A percentile compares a stretch with the other conserved stretches of the same genome.
These are phyloP conservation scores for Camponotus pennsylvanicus DNA, from an alignment of 1,140 invertebrate species.

Conservation along the genomic window DNA sequence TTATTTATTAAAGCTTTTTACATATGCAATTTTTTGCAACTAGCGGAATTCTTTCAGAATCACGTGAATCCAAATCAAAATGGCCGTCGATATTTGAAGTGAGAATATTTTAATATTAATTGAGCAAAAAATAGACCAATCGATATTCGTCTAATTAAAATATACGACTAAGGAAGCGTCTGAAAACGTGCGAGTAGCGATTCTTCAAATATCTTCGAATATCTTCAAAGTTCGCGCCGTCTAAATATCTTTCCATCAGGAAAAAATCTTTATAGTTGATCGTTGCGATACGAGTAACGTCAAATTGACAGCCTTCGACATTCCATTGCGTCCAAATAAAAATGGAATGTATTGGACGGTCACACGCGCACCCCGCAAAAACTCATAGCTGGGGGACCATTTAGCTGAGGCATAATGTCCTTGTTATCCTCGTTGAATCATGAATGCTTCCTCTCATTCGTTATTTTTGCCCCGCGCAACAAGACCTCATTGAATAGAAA, in stretches of 20 bases:
- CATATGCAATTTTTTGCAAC: too few relatives aligned
- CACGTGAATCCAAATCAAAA: background rate
- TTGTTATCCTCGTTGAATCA: slow-evolving; percentile 62
- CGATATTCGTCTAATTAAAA: background rate
- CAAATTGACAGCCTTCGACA: slow-evolving; percentile 8
- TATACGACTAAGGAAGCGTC: background rate
- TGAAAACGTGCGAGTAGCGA: background rate
- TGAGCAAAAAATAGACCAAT: background rate
- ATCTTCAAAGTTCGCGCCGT: too few relatives aligned
- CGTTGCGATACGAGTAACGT: background rate
- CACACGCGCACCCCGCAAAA: slow-evolving; percentile 34
- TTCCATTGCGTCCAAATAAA: background rate
- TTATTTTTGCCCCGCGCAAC: slow-evolving; percentile 54
- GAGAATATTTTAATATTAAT: background rate
- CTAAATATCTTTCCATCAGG: background rate
- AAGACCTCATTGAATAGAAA: slow-evolving; percentile 61
- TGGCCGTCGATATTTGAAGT: background rate
- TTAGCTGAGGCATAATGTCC: slow-evolving; percentile 53
- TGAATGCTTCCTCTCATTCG: slow-evolving; percentile 62
- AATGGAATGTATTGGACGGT: background rate
- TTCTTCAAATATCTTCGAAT: background rate
- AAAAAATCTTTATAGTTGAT: background rate
- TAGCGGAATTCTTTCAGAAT: background rate
- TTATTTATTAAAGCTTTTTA: background rate
- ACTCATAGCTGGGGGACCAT: slow-evolving; percentile 42